Evolutionary conservation across 2,113 vertebrate genomes (phyloP).

Genomic region (Nothoprocta perdicaria): DNA sequence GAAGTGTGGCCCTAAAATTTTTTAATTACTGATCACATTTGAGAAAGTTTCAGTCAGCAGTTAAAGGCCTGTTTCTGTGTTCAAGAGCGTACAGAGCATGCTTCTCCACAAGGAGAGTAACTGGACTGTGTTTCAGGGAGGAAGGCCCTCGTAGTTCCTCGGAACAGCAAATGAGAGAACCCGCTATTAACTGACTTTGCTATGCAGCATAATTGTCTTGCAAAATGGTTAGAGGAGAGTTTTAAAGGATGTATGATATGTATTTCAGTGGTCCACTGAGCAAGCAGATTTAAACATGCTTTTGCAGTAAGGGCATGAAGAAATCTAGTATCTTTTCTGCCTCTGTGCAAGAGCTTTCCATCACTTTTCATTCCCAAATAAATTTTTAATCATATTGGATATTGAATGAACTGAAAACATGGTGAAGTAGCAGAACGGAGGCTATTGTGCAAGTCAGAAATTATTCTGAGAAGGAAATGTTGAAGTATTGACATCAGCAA

Average conservation of each 20-base stretch:
- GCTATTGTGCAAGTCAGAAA: background rate
- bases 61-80: background rate
- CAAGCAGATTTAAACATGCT: background rate
- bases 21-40: background rate
- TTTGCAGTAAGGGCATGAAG: background rate
- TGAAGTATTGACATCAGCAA: background rate
- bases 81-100: background rate
- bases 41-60: background rate
- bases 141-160: background rate
- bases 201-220: background rate
- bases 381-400: background rate
- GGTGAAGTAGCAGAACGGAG: background rate
- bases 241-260: background rate
- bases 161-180: background rate
- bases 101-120: background rate
- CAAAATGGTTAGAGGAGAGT: background rate
- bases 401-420: background rate
- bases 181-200: accelerated
- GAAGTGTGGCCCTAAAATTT: background rate
- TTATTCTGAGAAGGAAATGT: background rate
- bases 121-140: background rate
- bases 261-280: background rate
- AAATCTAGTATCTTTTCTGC: background rate
- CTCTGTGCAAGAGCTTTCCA: background rate
- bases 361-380: background rate